A percentile compares a stretch with the other conserved stretches of the same genome.
These are phyloP conservation scores for Cerceris ruficornis DNA, from an alignment of 2,888 invertebrate genomes.

Conservation along the genomic window DNA sequence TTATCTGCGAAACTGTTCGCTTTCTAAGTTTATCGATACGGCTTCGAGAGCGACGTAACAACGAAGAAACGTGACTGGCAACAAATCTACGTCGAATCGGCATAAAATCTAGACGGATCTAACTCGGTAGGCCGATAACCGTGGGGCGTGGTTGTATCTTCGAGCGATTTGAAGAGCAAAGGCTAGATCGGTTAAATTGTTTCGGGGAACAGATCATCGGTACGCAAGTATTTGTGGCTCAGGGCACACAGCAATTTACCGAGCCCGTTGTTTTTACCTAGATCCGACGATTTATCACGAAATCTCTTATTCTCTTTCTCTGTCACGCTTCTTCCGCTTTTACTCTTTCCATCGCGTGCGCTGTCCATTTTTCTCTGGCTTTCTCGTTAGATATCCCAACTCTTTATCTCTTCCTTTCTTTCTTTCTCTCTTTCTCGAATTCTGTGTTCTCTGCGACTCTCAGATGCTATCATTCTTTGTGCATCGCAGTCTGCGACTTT, in stretches of 20 bases:
- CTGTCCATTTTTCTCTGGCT: neutral
- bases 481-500: no score
- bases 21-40: conserved; percentile 56
- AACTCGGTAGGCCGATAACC: conserved; percentile 54
- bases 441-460: no score
- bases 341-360: neutral
- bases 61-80: conserved; percentile 54
- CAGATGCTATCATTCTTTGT: no score
- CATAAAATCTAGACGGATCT: conserved; percentile 52
- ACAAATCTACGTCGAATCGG: conserved; percentile 41
- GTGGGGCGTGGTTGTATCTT: conserved; percentile 57
- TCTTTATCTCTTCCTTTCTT: no score
- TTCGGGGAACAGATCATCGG: conserved; percentile 49
- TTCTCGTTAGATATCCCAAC: neutral
- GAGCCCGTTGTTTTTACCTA: conserved; percentile 33
- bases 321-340: neutral
- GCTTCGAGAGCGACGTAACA: conserved; percentile 24
- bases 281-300: conserved; percentile 44
- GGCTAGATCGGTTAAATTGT: conserved; percentile 49
- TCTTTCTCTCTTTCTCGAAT: no score
- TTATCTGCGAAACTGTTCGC: conserved; percentile 44
- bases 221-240: neutral
- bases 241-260: conserved; percentile 33
- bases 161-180: conserved; percentile 22
- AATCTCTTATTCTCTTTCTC: conserved; percentile 9